A percentile compares a stretch with the other conserved stretches of the same genome.
phyloP scores from a whole-genome alignment of 2,113 vertebrate genomes.

The Pelodiscus sinensis region DNA sequence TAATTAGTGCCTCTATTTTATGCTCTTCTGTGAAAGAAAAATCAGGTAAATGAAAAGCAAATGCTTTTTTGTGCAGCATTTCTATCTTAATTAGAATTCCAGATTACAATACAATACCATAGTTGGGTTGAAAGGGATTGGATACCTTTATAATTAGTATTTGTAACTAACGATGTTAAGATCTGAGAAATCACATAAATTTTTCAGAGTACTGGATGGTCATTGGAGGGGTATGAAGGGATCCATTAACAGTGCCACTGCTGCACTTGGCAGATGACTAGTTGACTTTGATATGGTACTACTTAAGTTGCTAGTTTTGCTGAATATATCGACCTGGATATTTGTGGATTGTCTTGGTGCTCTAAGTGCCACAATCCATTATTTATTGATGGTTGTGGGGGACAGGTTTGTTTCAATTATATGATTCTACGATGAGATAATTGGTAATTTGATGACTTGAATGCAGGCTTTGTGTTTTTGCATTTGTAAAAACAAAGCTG shows the following conservation, averaged over 20 bases:
- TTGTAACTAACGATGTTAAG: not conserved
- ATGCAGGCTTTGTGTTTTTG: constrained; percentile 86
- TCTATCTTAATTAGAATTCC: not conserved
- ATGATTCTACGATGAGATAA: constrained; percentile 86
- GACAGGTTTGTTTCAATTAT: constrained; percentile 76
- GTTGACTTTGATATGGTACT: not conserved
- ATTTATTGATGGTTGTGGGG: constrained; percentile 56
- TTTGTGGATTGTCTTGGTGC: constrained; percentile 37
- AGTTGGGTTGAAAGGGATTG: not conserved
- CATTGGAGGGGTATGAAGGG: not conserved
- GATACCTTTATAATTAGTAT: not conserved
- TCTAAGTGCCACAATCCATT: constrained; percentile 34
- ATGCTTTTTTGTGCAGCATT: not conserved
- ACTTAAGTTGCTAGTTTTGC: not conserved
- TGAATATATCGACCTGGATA: constrained; percentile 8
- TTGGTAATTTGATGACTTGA: constrained; percentile 86
- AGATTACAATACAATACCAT: not conserved
- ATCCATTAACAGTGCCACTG: not conserved
- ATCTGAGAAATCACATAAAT: not conserved
- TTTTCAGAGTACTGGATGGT: not conserved
- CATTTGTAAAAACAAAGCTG: constrained; percentile 85
- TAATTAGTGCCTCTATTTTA: not conserved
- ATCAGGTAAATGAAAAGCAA: not conserved
- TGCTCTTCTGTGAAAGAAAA: not conserved
- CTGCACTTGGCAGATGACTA: not conserved